phyloP scores from a whole-genome alignment of 2,888 invertebrate species.

The Strigamia maritima region DNA sequence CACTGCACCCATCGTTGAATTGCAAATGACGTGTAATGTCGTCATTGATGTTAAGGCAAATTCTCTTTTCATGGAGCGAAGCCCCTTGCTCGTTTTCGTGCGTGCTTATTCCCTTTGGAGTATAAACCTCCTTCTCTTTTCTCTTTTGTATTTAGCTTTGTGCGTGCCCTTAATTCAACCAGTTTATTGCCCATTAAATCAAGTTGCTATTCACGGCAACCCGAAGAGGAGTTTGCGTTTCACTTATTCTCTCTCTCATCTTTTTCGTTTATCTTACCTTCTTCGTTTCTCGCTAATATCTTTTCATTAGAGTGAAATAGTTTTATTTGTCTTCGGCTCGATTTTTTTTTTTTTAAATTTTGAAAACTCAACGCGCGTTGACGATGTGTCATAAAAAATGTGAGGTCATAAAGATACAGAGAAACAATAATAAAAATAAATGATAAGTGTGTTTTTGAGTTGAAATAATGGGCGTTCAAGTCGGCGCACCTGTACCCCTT shows the following conservation, averaged over 20 bases:
- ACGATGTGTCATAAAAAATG: conserved; percentile 19
- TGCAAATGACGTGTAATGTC: conserved; percentile 40
- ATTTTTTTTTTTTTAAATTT: neutral
- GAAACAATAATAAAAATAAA: neutral
- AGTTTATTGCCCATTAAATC: conserved; percentile 40
- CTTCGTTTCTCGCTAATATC: conserved; percentile 34
- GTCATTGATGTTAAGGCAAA: conserved; percentile 35
- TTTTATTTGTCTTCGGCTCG: conserved; percentile 19
- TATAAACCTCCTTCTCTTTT: conserved; percentile 28
- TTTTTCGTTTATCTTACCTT: conserved; percentile 28
- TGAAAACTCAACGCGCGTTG: neutral
- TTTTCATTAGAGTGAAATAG: conserved; percentile 33
- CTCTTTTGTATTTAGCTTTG: conserved; percentile 34
- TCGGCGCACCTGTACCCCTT: conserved; percentile 11
- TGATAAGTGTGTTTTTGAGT: neutral
- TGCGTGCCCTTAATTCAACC: conserved; percentile 36
- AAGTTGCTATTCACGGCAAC: conserved; percentile 38
- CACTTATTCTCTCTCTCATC: conserved; percentile 25
- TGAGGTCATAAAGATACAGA: neutral
- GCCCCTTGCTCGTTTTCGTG: conserved; percentile 30
- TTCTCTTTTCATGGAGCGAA: conserved; percentile 38
- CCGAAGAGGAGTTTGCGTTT: conserved; percentile 27
- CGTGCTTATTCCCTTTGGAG: conserved; percentile 33
- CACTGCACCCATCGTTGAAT: conserved; percentile 38
- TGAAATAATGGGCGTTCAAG: conserved; percentile 2